Evolutionary conservation across 2,113 vertebrate genomes (phyloP), one percentile per base, ranked within the genome.

Genomic region (Copsychus sechellarum): DNA sequence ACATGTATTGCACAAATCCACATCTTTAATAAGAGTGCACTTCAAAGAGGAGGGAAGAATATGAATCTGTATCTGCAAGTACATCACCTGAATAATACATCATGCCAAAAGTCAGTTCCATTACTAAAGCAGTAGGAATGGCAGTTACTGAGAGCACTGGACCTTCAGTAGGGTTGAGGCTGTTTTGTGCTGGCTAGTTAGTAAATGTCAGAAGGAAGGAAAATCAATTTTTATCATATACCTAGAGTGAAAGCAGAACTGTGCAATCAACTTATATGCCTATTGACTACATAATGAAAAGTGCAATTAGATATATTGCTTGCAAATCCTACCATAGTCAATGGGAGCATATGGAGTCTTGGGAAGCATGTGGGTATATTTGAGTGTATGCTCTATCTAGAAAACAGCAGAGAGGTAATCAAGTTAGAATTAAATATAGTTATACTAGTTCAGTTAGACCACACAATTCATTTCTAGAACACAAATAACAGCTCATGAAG

Each of bases 301-400:
- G 74, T 67, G 61, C 95, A 88, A 96, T 96, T 93, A 94, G 78
- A 92, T 80, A 93, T 90, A 96, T 93, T 95, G 93, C 93, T 90
- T 94, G 61, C 43, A 95, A 92, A 81, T 80, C 48, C 61, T 85
- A n/a, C 45, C 11, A 5, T 8, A 81, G 42, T 91, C 81, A 69
- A 23, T 48, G 60, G 51, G 11, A 81, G 38, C 42, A 81, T 29
- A 24, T 78, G 84, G 53, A 87, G 60, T 38, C 87, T 47, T n/a
- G 48, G 69, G 38, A 74, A 89, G 69, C 34, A 60, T 21, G 40
- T 47, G 43, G 18, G 36, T 90, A 66, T 76, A 93, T 91, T 57
- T 79, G 65, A 95, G 57, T 40, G 28, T 48, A 53, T 0, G 6
- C 18, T 69, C 29, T 61, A 81, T 36, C 48, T 82, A 61, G 40